Percentiles rank a stretch among this genome's conserved stretches.
Conservation (phyloP, 2,797 vertebrate genomes). For the Rhinichthys osculus region DNA sequence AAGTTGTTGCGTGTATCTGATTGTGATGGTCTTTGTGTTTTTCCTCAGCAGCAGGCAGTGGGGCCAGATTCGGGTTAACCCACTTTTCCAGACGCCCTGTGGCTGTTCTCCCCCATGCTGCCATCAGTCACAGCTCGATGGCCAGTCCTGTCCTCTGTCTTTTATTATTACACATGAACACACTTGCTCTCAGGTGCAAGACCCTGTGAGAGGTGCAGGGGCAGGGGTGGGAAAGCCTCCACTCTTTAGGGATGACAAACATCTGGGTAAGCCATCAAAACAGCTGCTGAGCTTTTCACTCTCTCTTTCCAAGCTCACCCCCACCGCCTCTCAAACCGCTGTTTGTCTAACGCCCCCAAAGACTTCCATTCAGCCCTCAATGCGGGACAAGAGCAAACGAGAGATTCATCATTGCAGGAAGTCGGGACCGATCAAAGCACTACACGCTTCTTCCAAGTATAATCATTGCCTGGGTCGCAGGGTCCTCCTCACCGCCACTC, state of each 20-base stretch:
- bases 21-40: background rate
- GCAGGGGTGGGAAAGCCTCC: slow-evolving; percentile 31
- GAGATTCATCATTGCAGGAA: slow-evolving; percentile 49
- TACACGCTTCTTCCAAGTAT: slow-evolving; percentile 4
- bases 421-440: slow-evolving; percentile 56
- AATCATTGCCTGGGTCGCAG: slow-evolving; percentile 23
- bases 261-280: slow-evolving; percentile 64
- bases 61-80: slow-evolving; percentile 36
- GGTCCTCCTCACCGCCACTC: slow-evolving; percentile 21
- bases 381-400: slow-evolving; percentile 47
- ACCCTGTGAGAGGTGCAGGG: slow-evolving; percentile 2
- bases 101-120: slow-evolving; percentile 15
- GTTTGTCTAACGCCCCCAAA: slow-evolving; percentile 60
- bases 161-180: slow-evolving; percentile 4
- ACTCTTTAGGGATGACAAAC: slow-evolving; percentile 51
- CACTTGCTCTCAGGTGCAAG: slow-evolving; percentile 31
- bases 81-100: slow-evolving; percentile 41
- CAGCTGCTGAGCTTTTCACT: slow-evolving; percentile 32
- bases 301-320: slow-evolving; percentile 46
- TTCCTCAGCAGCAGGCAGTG: slow-evolving; percentile 14
- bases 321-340: slow-evolving; percentile 26
- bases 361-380: slow-evolving; percentile 43
- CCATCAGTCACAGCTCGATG: slow-evolving; percentile 35
- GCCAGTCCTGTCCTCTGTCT: slow-evolving; percentile 22
- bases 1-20: background rate